Conservation (phyloP, 2,797 vertebrate species). For the Poeciliopsis infans region DNA sequence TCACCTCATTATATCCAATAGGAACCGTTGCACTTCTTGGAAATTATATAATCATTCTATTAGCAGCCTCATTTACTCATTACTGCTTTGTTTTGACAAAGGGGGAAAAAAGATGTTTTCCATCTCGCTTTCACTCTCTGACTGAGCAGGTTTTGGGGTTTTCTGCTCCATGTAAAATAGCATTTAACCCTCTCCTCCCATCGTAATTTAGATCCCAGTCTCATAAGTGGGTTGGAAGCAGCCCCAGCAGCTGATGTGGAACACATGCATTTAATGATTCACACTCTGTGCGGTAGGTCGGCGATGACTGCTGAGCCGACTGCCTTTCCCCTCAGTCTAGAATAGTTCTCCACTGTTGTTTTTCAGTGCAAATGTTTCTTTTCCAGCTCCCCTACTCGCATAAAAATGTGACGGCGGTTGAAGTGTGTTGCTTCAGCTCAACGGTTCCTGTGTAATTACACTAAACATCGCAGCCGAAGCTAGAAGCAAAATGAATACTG, state of each 20-base stretch:
- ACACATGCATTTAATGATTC: conserved; percentile 82
- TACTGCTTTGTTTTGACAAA: conserved; percentile 45
- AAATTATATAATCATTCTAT: conserved; percentile 53
- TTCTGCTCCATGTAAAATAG: conserved; percentile 60
- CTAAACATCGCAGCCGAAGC: conserved; percentile 15
- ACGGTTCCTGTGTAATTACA: conserved; percentile 32
- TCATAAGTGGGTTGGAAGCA: conserved; percentile 71
- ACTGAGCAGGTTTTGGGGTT: conserved; percentile 59
- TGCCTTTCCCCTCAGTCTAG: conserved; percentile 62
- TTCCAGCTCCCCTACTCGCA: conserved; percentile 19
- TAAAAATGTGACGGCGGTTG: conserved; percentile 46
- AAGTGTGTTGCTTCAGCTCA: conserved; percentile 47
- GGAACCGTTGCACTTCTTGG: conserved; percentile 38
- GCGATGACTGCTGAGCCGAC: conserved; percentile 62
- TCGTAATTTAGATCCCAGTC: conserved; percentile 69
- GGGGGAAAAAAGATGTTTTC: conserved; percentile 4
- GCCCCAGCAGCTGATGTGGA: conserved; percentile 77
- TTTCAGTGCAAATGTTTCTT: conserved; percentile 15
- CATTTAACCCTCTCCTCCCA: conserved; percentile 50
- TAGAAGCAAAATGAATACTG: conserved; percentile 14
- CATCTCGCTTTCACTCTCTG: conserved; percentile 25
- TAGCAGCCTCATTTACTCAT: conserved; percentile 50
- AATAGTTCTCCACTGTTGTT: conserved; percentile 48
- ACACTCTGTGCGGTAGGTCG: conserved; percentile 79
- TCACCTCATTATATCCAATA: conserved; percentile 43